Evolutionary conservation across 2,113 vertebrate species (phyloP).

Genomic region (Myrmecobius fasciatus): DNA sequence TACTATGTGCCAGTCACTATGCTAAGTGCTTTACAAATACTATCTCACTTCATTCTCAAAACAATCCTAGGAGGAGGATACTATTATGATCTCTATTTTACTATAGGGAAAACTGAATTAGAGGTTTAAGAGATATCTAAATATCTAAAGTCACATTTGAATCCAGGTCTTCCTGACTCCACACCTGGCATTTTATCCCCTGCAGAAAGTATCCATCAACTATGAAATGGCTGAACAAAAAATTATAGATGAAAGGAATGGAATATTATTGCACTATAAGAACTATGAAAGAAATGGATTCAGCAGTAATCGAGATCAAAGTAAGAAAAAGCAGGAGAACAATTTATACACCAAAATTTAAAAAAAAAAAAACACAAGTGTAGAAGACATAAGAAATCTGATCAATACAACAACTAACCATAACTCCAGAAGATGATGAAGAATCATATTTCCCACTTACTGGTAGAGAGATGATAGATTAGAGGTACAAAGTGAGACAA

Average conservation of each 20-base stretch:
- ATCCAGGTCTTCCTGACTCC: background rate
- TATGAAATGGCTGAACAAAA: background rate
- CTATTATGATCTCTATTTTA: background rate
- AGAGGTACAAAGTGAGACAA: background rate
- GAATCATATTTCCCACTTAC: background rate
- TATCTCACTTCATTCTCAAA: background rate
- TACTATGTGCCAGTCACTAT: background rate
- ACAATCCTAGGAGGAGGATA: background rate
- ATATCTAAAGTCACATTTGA: background rate
- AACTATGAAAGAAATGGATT: background rate
- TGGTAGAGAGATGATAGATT: background rate
- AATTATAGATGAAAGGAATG: background rate
- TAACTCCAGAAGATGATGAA: background rate
- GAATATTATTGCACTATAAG: background rate
- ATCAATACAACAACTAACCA: background rate
- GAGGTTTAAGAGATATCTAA: background rate
- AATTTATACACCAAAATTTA: background rate
- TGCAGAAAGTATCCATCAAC: background rate
- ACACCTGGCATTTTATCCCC: background rate
- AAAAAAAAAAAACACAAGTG: background rate
- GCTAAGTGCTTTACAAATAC: background rate
- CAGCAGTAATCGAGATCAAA: background rate
- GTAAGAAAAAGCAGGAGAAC: background rate
- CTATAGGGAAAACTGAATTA: background rate
- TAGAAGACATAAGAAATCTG: background rate